Conservation (phyloP, 1,140 invertebrate species). For the Dufourea novaeangliae region DNA sequence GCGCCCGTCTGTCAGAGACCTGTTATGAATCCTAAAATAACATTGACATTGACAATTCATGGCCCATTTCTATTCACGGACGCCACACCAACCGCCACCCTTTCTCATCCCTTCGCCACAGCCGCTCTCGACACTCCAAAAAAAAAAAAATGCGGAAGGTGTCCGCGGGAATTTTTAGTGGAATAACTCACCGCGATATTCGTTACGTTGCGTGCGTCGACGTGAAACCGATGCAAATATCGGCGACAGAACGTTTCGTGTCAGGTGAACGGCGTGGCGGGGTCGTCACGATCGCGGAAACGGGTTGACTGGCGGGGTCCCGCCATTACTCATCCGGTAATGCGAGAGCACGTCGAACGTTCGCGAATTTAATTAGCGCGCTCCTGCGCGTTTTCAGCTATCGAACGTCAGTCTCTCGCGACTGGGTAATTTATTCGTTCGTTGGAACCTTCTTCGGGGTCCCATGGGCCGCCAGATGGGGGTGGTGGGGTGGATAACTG, state of each 20-base stretch:
- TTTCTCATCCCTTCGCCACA: neutral
- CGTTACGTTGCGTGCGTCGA: neutral
- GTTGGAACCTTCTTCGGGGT: slow-evolving; percentile 16
- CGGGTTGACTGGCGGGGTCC: slow-evolving; percentile 19
- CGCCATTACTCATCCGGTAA: slow-evolving; percentile 46
- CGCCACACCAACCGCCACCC: neutral
- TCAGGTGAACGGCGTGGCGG: slow-evolving; percentile 34
- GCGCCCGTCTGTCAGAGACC: no score
- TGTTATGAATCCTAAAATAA: neutral
- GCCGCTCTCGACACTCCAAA: neutral
- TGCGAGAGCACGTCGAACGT: slow-evolving; percentile 37
- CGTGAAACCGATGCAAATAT: slow-evolving; percentile 12
- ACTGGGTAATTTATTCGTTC: slow-evolving; percentile 59
- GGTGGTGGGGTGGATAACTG: no score
- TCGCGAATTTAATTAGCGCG: slow-evolving; percentile 57
- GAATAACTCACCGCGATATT: slow-evolving; percentile 5
- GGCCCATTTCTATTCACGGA: neutral
- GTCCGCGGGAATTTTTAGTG: neutral
- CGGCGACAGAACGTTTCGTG: neutral
- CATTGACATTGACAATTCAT: neutral
- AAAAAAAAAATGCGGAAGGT: neutral
- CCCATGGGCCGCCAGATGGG: neutral
- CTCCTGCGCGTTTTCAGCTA: slow-evolving; percentile 32
- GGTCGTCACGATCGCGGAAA: slow-evolving; percentile 31
- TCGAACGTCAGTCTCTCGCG: slow-evolving; percentile 47